Conservation (phyloP, 64 coral and sea anemone genomes). For the Stichodactyla mertensii region DNA sequence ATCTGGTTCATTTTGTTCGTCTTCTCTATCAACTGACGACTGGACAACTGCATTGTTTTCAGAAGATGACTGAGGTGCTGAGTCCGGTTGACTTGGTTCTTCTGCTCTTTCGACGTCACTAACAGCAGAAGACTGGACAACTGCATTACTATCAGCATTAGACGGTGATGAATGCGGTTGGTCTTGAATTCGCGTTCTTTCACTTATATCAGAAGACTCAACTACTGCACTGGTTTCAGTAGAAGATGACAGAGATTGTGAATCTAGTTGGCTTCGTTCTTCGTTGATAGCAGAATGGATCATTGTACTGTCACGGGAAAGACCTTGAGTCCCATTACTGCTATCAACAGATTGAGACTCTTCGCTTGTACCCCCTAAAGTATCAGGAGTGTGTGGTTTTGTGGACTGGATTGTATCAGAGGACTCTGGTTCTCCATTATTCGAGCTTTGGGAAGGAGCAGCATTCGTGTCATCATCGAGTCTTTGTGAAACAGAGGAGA, state of each 20-base stretch:
- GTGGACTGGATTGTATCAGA: neutral
- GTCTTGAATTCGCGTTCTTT: neutral
- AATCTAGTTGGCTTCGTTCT: neutral
- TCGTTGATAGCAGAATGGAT: neutral
- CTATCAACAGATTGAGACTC: neutral
- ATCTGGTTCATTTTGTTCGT: neutral
- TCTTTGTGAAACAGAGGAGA: neutral
- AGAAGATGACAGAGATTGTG: neutral
- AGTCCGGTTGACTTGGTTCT: neutral
- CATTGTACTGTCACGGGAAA: neutral
- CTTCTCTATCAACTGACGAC: neutral
- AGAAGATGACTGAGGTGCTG: neutral
- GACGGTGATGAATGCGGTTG: neutral
- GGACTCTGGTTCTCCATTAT: neutral
- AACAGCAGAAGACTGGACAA: neutral
- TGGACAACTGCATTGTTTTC: neutral
- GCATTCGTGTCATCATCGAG: neutral
- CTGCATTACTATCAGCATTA: neutral
- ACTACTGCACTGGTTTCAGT: neutral
- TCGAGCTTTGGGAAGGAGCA: neutral
- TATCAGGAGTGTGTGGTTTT: neutral
- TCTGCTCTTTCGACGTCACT: neutral
- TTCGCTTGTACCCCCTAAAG: neutral
- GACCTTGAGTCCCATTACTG: neutral
- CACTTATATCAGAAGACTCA: neutral